A percentile compares a stretch with the other conserved stretches of the same genome.
Conservation (phyloP, 2,888 invertebrate species). For the Sarcophaga rosellei region DNA sequence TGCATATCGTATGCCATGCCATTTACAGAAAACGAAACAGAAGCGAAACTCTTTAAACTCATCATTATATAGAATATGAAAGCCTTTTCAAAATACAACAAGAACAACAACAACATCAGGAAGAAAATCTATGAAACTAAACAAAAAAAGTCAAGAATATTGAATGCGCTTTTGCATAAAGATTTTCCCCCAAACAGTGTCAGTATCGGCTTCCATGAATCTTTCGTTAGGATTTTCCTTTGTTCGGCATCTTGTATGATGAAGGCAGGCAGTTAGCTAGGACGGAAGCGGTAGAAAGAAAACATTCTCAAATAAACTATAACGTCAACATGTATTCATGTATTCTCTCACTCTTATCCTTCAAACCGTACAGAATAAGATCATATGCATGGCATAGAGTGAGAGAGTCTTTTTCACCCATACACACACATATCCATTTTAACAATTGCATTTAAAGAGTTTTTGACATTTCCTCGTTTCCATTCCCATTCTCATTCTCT, state of each 20-base stretch:
- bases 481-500: no score
- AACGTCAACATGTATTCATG: conserved; percentile 32
- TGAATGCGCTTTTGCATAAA: neutral
- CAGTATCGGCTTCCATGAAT: neutral
- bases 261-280: no score
- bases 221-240: neutral
- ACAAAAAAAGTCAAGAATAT: neutral
- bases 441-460: conserved; percentile 46
- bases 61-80: neutral
- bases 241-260: neutral
- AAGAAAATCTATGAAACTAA: neutral
- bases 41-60: neutral
- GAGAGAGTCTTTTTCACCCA: neutral
- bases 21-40: neutral
- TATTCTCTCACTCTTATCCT: neutral
- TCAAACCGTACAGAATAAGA: neutral
- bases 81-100: neutral
- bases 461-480: conserved; percentile 52
- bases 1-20: neutral
- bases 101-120: no score
- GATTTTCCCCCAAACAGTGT: neutral
- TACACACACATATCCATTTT: neutral
- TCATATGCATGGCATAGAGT: neutral
- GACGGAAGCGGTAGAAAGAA: neutral
- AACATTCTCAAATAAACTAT: conserved; percentile 48